These are phyloP conservation scores for Auanema freiburgensis DNA, from an alignment of 2,888 invertebrate genomes.

Conservation along the genomic window DNA sequence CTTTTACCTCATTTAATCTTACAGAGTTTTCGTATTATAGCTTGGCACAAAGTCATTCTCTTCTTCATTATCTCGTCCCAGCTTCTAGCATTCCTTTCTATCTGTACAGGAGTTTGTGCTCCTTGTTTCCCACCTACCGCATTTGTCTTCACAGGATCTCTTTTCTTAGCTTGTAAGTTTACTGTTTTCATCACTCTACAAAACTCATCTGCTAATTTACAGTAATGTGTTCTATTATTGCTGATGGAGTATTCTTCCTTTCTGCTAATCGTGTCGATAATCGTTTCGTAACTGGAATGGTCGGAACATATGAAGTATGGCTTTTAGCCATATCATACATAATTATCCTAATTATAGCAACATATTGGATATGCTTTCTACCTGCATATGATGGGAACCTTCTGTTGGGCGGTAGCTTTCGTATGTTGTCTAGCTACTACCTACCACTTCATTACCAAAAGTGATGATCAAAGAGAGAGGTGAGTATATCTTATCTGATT, in stretches of 20 bases:
- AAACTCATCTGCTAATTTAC: conserved; percentile 1
- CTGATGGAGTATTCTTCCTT: conserved; percentile 61
- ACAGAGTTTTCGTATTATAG: conserved; percentile 27
- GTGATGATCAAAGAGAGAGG: conserved; percentile 40
- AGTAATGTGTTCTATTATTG: conserved; percentile 59
- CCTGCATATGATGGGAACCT: conserved; percentile 59
- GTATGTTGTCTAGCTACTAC: conserved; percentile 57
- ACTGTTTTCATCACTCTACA: neutral
- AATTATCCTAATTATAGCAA: conserved; percentile 36
- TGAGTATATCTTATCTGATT: conserved; percentile 18
- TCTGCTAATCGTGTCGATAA: conserved; percentile 63
- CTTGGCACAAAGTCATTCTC: conserved; percentile 62
- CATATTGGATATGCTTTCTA: conserved; percentile 63
- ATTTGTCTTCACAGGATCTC: conserved; percentile 57
- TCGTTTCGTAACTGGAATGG: conserved; percentile 62
- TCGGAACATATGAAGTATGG: conserved; percentile 60
- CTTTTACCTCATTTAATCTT: too few species aligned
- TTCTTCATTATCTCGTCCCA: conserved; percentile 61
- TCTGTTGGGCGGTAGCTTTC: conserved; percentile 58
- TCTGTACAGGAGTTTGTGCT: conserved; percentile 60
- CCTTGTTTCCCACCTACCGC: conserved; percentile 57
- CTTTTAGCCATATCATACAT: neutral
- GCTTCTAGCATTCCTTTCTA: conserved; percentile 56
- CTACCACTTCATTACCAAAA: conserved; percentile 51
- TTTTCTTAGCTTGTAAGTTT: conserved; percentile 58